Evolutionary conservation across 2,797 vertebrate species (phyloP), one percentile per base, ranked within the genome.

Genomic region (Chaetophractus vellerosus): DNA sequence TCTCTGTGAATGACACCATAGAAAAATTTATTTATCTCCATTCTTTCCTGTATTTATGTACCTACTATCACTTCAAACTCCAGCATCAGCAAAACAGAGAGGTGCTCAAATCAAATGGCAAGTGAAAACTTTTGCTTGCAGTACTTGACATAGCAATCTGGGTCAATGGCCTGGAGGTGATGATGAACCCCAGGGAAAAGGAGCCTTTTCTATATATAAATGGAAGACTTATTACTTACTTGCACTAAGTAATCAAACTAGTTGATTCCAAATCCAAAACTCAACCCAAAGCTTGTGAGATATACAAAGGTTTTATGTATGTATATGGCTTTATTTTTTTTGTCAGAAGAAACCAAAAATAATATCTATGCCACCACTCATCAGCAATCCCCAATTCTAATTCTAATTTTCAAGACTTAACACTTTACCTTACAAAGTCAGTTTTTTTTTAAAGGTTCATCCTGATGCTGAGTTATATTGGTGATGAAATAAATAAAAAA

Each of bases 11-110:
- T 84, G 63, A 94, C n/a, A 83, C 80, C 86, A 87, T 1, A 83
- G 66, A 79, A 80, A 12, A 93, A 91, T 50, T 48, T 64, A 55
- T 86, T 83, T 85, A 83, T 33, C 36, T 74, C 14, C 36, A 94
- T 71, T 91, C 91, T 88, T 92, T 93, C 81, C 48, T 92, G 18
- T 63, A 72, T 81, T 87, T 89, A 93, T 66, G 93, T 45, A 94
- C 21, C 38, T 83, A 79, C 76, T 75, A 96, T 61, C 64, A 85
- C 57, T 80, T 90, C 57, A 88, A 95, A 90, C 63, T 78, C 28
- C 28, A 94, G 50, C n/a, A 59, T 92, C 36, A 92, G 68, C 63
- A 84, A 94, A 96, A 89, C 14, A 83, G 55, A 85, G 15, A 76
- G 28, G 52, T 45, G 69, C 88, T 81, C 55, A 95, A 81, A 95